Evolutionary conservation across 2,888 invertebrate species (phyloP).

Genomic region (Ernsta delagoae): DNA sequence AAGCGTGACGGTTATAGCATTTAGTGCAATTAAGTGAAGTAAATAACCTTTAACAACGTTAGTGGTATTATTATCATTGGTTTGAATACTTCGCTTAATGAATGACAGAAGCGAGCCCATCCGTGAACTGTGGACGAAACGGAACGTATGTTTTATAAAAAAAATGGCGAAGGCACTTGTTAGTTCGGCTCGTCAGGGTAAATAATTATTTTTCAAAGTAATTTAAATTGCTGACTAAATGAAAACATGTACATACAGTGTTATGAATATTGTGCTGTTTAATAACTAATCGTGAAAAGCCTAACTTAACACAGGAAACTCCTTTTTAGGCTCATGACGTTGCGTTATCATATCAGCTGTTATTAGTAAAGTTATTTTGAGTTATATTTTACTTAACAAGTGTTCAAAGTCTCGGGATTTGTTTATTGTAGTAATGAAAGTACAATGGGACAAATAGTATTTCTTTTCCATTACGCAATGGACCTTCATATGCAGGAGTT

Average conservation of each 20-base stretch:
- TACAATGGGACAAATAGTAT: neutral
- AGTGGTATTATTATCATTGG: too few species aligned
- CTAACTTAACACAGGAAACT: neutral
- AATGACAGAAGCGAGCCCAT: too few species aligned
- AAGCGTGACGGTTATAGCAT: too few species aligned
- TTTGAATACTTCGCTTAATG: too few species aligned
- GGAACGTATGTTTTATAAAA: constrained; percentile 58
- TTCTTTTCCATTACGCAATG: constrained; percentile 67
- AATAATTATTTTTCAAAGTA: constrained; percentile 58
- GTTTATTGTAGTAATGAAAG: neutral
- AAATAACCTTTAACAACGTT: too few species aligned
- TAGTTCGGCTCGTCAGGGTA: constrained; percentile 84
- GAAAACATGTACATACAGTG: constrained; percentile 38
- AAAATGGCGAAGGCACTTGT: constrained; percentile 80
- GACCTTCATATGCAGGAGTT: constrained; percentile 51
- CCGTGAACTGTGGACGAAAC: too few species aligned
- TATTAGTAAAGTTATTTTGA: constrained; percentile 49
- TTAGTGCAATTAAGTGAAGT: too few species aligned
- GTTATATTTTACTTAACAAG: constrained; percentile 41
- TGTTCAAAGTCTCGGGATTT: neutral
- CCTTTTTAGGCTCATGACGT: constrained; percentile 24
- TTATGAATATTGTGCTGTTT: constrained; percentile 7
- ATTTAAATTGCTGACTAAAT: constrained; percentile 34
- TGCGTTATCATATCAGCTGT: constrained; percentile 71
- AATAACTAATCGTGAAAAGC: constrained; percentile 41